A percentile compares a stretch with the other conserved stretches of the same genome.
Conservation (phyloP, 2,797 vertebrate genomes). For the Amphiprion clarkii region DNA sequence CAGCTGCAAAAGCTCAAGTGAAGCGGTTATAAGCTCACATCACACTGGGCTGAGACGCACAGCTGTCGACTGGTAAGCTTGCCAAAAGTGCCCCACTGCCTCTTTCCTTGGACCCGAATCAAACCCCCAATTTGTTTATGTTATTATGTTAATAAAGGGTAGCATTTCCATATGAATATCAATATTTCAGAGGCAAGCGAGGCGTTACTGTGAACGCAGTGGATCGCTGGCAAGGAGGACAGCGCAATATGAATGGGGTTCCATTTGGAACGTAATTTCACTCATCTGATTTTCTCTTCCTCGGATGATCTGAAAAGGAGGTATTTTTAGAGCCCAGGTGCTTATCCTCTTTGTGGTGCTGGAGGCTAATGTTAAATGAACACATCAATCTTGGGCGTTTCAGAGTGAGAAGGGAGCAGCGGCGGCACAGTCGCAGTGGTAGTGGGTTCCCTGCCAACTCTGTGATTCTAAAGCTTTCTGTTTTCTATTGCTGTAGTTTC, state of each 20-base stretch:
- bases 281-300: slow-evolving; percentile 81
- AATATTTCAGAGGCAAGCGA: slow-evolving; percentile 76
- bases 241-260: slow-evolving; percentile 73
- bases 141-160: slow-evolving; percentile 86
- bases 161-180: slow-evolving; percentile 86
- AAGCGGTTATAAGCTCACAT: slow-evolving; percentile 44
- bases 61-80: slow-evolving; percentile 69
- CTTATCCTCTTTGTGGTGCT: slow-evolving; percentile 81
- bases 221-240: slow-evolving; percentile 63
- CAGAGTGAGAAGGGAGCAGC: slow-evolving; percentile 57
- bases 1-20: slow-evolving; percentile 49
- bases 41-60: slow-evolving; percentile 61
- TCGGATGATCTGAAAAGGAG: slow-evolving; percentile 75
- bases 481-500: slow-evolving; percentile 58
- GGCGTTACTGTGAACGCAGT: slow-evolving; percentile 61
- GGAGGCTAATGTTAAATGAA: slow-evolving; percentile 83
- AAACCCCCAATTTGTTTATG: slow-evolving; percentile 85
- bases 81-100: slow-evolving; percentile 75
- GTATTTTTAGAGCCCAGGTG: slow-evolving; percentile 83
- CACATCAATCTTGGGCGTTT: slow-evolving; percentile 82
- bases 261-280: slow-evolving; percentile 80
- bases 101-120: slow-evolving; percentile 75
- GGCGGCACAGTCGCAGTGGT: slow-evolving; percentile 52
- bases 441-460: slow-evolving; percentile 67
- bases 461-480: slow-evolving; percentile 59